Conservation (phyloP, 2,888 invertebrate genomes). For the Griposia aprilina region DNA sequence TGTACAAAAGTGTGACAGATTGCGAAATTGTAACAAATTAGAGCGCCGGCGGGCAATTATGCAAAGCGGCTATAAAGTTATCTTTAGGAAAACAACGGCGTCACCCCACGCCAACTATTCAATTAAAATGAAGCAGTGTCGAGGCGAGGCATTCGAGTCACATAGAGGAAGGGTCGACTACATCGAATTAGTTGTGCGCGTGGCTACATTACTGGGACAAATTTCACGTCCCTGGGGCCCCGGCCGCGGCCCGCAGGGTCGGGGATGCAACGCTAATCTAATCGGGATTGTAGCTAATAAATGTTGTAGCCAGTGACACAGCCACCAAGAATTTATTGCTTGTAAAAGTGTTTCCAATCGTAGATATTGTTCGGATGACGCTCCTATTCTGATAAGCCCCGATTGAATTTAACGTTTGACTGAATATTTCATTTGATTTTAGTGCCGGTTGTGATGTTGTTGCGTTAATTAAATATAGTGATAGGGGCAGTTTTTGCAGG, state of each 20-base stretch:
- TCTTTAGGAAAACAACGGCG: conserved; percentile 87
- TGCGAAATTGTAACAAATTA: conserved; percentile 88
- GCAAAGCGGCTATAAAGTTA: conserved; percentile 89
- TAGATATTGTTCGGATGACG: conserved; percentile 85
- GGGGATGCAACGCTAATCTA: conserved; percentile 90
- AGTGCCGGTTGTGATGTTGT: conserved; percentile 72
- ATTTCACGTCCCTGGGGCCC: conserved; percentile 85
- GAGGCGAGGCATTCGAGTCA: conserved; percentile 86
- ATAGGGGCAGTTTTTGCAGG: conserved; percentile 50
- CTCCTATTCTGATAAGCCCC: conserved; percentile 79
- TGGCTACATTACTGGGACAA: conserved; percentile 90
- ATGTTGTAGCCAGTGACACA: conserved; percentile 87
- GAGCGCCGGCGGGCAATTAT: conserved; percentile 86
- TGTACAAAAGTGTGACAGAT: conserved; percentile 83
- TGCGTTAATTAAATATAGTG: conserved; percentile 69
- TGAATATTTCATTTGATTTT: conserved; percentile 78
- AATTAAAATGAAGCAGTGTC: conserved; percentile 89
- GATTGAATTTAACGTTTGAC: conserved; percentile 88
- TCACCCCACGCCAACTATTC: conserved; percentile 87
- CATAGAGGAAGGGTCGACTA: conserved; percentile 85
- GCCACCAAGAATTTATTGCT: conserved; percentile 89
- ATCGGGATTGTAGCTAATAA: conserved; percentile 90
- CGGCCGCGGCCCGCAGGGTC: conserved; percentile 66
- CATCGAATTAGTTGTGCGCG: conserved; percentile 89
- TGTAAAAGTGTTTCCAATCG: conserved; percentile 91